These are phyloP conservation scores for Glareola pratincola DNA, from an alignment of 2,113 vertebrate genomes.

Conservation along the genomic window DNA sequence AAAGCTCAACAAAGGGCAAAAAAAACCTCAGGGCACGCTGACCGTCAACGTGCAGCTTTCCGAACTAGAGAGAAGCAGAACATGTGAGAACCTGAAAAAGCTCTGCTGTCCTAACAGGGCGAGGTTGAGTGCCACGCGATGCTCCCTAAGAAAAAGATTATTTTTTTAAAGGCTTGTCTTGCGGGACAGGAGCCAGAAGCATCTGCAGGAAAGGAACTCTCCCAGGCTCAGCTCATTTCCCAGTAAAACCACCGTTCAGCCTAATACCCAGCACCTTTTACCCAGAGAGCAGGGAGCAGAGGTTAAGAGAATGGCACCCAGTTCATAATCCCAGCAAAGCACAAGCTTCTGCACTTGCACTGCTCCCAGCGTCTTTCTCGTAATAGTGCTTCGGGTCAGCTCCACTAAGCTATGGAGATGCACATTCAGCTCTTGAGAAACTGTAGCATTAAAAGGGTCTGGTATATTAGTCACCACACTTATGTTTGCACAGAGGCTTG, in stretches of 20 bases:
- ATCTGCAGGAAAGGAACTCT: neutral
- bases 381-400: neutral
- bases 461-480: neutral
- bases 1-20: neutral
- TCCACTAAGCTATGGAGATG: neutral
- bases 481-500: neutral
- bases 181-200: neutral
- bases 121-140: rapidly evolving
- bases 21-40: neutral
- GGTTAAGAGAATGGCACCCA: neutral
- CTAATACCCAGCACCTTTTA: neutral
- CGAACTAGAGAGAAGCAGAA: neutral
- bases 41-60: rapidly evolving
- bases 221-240: neutral
- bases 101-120: neutral
- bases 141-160: neutral
- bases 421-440: neutral
- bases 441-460: neutral
- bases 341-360: neutral
- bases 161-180: neutral
- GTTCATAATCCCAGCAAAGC: neutral
- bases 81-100: neutral
- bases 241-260: neutral
- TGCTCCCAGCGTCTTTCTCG: rapidly evolving
- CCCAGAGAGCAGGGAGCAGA: neutral